Conservation (phyloP, 2,888 invertebrate genomes). For the Machimus rusticus region DNA sequence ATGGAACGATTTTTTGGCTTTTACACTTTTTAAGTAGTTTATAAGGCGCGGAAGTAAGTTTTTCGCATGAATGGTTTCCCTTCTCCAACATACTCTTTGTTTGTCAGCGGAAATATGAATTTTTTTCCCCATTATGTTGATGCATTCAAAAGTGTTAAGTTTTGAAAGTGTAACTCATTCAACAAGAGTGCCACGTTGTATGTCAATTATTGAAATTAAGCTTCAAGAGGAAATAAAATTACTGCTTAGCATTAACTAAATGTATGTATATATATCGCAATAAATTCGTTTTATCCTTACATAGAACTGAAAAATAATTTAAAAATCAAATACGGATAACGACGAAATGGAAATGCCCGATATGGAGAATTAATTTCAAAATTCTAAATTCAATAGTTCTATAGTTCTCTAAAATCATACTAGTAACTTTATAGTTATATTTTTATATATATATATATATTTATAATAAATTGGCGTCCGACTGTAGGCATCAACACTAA, state of each 20-base stretch:
- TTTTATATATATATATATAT: no score
- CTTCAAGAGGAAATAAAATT: background rate
- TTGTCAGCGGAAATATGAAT: background rate
- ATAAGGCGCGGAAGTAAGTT: background rate
- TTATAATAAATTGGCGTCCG: no score
- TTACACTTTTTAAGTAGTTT: constrained; percentile 10
- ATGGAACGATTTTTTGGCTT: background rate
- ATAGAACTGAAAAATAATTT: no score
- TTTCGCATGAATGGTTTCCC: background rate
- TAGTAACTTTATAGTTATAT: no score
- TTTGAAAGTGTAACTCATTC: background rate
- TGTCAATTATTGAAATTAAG: background rate
- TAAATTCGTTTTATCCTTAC: no score
- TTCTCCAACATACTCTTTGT: background rate
- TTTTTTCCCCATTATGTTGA: background rate
- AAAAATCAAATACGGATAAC: no score
- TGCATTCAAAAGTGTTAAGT: background rate
- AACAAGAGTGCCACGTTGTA: background rate
- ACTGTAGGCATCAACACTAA: no score
- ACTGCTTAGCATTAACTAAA: background rate
- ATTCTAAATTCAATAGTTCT: no score
- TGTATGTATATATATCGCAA: no score
- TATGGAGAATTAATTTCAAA: no score
- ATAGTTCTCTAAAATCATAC: no score
- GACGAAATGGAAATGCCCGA: no score